Base-by-base conservation (phyloP, 2,888 invertebrate genomes). In the Drosophila atripex region DNA sequence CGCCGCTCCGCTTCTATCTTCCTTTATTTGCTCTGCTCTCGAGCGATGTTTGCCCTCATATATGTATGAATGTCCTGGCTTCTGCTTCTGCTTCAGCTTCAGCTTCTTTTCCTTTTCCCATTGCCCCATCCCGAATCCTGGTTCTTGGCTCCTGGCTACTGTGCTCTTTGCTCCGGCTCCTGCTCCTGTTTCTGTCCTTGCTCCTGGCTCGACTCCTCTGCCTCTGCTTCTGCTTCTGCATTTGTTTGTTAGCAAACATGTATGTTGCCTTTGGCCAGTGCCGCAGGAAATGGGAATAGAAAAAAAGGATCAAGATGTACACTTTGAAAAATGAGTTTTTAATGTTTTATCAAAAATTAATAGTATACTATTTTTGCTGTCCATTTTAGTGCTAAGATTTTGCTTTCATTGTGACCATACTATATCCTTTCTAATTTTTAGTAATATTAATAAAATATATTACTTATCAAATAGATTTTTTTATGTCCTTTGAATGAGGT, bases 211-310 rank as follows among this genome's bases (percentile, higher is more conserved):
- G 64, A 69, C 59, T 72, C 76, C 80, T 76, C 76, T 66, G 68
- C 76, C 80, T 76, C 76, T 66, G 68, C 38, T 41, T 32, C 38
- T 51, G 46, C 47, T 52, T 56, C 45, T 78, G 80, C 86, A 86
- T 86, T 86, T 82, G 80, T 82, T 82, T 82, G 80, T 82, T 84
- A 86, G 85, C 80, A 82, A 82, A 82, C 80, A 82, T 86, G 80
- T 86, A 82, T 86, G 80, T 84, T 82, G 80, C 87, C 80, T 86
- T 86, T 82, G 80, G 80, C 80, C 79, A 78, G 68, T 73, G 70
- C 63, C 75, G 38, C 64, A 65, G 64, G 65, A 64, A 46, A 16
- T 32, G 39, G 47, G 8, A 59, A n/a, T 49, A 23, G 32, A 61
- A 41, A n/a, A 23, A 47, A 32, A 41, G 39, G 11, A 18, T 30